A percentile compares a stretch with the other conserved stretches of the same genome.
Evolutionary conservation across 30 jellyfish, hydroid and myxozoan genomes (phyloP).

Genomic region (Hydractinia symbiolongicarpus): DNA sequence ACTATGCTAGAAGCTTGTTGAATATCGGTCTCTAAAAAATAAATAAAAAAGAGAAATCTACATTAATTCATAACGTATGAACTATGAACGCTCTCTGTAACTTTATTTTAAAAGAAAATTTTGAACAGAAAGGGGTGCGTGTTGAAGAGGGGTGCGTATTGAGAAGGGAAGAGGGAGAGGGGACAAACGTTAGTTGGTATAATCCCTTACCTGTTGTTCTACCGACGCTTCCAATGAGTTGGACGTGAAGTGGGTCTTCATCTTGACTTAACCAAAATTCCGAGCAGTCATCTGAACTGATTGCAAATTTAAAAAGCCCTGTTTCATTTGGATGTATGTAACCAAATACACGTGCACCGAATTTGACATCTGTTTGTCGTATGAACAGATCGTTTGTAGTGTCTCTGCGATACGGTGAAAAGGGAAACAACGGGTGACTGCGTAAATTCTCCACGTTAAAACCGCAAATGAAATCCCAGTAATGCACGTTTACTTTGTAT

Average conservation of each 20-base stretch:
- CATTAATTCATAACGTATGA: too few species aligned
- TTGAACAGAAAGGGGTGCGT: too few species aligned
- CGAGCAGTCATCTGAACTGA: conserved; percentile 62
- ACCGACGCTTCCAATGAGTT: conserved; percentile 42
- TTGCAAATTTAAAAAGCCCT: conserved; percentile 44
- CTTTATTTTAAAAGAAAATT: too few species aligned
- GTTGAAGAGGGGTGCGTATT: not conserved
- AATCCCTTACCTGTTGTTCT: conserved; percentile 29
- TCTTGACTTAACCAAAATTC: conserved; percentile 51
- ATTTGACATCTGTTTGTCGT: conserved; percentile 33
- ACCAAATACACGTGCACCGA: conserved; percentile 63
- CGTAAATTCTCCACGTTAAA: conserved; percentile 46
- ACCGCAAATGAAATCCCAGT: conserved; percentile 62
- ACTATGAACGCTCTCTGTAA: too few species aligned
- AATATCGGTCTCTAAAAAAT: too few species aligned
- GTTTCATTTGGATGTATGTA: conserved; percentile 29
- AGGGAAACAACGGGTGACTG: conserved; percentile 65
- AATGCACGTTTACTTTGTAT: conserved; percentile 36
- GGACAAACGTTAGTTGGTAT: not conserved
- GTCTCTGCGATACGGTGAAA: conserved; percentile 50
- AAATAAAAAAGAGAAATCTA: too few species aligned
- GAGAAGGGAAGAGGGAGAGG: not conserved
- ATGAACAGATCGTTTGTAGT: conserved; percentile 7
- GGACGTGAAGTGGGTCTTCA: conserved; percentile 44
- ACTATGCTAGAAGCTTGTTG: too few species aligned